A percentile compares a stretch with the other conserved stretches of the same genome.
These are phyloP conservation scores for Aphelenchoides fujianensis DNA, from an alignment of 1,140 invertebrate genomes.

Conservation along the genomic window DNA sequence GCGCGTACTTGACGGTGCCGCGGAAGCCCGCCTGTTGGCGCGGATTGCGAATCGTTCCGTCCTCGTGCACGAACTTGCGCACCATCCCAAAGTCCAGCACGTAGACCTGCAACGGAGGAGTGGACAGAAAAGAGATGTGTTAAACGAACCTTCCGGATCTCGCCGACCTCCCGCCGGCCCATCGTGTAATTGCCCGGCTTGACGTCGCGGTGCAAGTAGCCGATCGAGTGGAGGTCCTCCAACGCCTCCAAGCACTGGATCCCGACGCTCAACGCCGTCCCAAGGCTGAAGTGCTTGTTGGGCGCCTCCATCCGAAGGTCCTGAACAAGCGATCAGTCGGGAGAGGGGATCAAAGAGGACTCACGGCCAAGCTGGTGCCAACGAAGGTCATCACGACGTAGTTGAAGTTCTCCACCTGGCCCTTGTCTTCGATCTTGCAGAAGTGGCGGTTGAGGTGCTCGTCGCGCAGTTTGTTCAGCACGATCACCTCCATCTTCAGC, in stretches of 20 bases:
- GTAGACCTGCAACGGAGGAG: slow-evolving; percentile 49
- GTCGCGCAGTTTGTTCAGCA: slow-evolving; percentile 46
- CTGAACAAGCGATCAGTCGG: not conserved
- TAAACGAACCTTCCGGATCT: slow-evolving; percentile 45
- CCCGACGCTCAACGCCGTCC: slow-evolving; percentile 43
- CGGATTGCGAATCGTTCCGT: slow-evolving; percentile 44
- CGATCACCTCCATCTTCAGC: slow-evolving; percentile 53
- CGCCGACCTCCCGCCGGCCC: slow-evolving; percentile 47
- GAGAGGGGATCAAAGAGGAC: not conserved
- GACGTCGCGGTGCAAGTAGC: slow-evolving; percentile 54
- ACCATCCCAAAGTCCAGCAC: slow-evolving; percentile 59
- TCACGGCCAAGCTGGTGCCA: slow-evolving; percentile 19
- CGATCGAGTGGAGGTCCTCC: slow-evolving; percentile 46
- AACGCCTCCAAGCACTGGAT: slow-evolving; percentile 53
- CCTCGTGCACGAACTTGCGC: slow-evolving; percentile 57
- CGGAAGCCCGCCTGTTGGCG: slow-evolving; percentile 41
- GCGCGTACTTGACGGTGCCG: slow-evolving; percentile 48
- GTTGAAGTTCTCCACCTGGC: slow-evolving; percentile 26
- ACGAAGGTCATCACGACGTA: slow-evolving; percentile 34
- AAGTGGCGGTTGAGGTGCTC: slow-evolving; percentile 29
- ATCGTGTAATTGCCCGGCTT: slow-evolving; percentile 55
- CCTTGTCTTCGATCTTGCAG: slow-evolving; percentile 35
- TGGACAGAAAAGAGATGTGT: slow-evolving; percentile 12
- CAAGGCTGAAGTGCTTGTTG: slow-evolving; percentile 34
- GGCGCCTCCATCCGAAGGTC: slow-evolving; percentile 25